Percentiles rank a stretch among this genome's conserved stretches.
phyloP scores from a whole-genome alignment of 2,888 invertebrate genomes.

The Trachelus iudaicus region DNA sequence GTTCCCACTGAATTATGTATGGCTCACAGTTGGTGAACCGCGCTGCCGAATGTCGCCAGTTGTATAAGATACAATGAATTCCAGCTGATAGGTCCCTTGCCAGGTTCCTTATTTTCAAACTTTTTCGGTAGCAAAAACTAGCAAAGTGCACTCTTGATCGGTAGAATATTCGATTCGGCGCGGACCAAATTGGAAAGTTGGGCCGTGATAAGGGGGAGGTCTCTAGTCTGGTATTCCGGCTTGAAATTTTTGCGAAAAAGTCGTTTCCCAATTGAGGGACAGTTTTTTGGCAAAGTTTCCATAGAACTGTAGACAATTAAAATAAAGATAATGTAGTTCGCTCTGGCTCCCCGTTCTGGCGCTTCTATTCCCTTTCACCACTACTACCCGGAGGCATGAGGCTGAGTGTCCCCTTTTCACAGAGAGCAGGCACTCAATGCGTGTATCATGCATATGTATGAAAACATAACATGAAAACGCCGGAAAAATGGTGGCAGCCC shows the following conservation, averaged over 20 bases:
- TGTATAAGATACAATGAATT: background rate
- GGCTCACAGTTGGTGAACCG: background rate
- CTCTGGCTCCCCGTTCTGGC: background rate
- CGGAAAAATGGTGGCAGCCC: conserved; percentile 11
- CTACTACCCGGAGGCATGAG: conserved; percentile 6
- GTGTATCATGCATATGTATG: conserved; percentile 31
- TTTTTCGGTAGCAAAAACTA: background rate
- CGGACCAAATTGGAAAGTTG: background rate
- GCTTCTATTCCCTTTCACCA: background rate
- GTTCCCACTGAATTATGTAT: conserved; percentile 44
- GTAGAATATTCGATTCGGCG: background rate
- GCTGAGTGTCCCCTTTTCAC: background rate
- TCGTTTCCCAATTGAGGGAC: background rate
- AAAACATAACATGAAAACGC: conserved; percentile 6
- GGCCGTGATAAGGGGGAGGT: background rate
- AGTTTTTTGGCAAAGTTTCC: conserved; percentile 8
- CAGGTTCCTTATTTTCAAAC: background rate
- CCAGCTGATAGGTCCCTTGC: background rate
- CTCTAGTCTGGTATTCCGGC: background rate
- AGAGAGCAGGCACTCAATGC: conserved; percentile 26
- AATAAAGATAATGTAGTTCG: conserved; percentile 11
- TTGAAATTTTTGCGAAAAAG: background rate
- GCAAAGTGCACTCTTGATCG: background rate
- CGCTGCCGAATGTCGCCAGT: background rate
- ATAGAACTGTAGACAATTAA: conserved; percentile 10